Base-by-base conservation (phyloP, 2,888 invertebrate genomes). In the Baccha elongata region DNA sequence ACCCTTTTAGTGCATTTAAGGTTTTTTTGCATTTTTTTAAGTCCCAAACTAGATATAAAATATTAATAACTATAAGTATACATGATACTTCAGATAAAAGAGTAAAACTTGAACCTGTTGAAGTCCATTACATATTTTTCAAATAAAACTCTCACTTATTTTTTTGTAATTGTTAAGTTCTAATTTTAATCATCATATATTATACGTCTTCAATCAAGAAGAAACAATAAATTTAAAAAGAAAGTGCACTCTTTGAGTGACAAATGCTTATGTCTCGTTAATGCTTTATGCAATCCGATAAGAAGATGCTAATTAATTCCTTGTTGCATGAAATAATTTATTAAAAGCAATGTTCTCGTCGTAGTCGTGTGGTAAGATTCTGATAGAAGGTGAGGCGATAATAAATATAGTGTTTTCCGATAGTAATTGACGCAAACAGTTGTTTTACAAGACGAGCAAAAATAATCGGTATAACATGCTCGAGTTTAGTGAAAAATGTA, bases 401-500 rank as follows among this genome's bases (percentile, higher is more conserved):
- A 67, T 67, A 42, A 79, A 67, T 73, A 21, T 44, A 29, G 7
- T 60, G 35, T 52, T 40, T 67, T 67, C 29, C 53, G 37, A 55
- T 68, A 17, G 29, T 64, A 74, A 68, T 64, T 68, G 68, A 79
- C 67, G 48, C 46, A 68, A 68, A 11, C 74, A 74, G 67, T 62
- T 79, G 74, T 35, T 26, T 26, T n/a, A 15, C 17, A 23, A 19
- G 21, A 60, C 26, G 10, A 19, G 7, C 1, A 26, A 35, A 6
- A 68, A 32, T 42, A 85, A 85, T 15, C 35, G 3, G n/a, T 40
- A 40, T 0, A 40, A 50, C n/a, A 87, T 87, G 84, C 87, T 87
- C 44, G 87, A 88, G 75, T 89, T 89, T 81, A 84, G 85, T 17
- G 88, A 86, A 67, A 89, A 89, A 78, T 89, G 89, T 64, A 85